A percentile compares a stretch with the other conserved stretches of the same genome.
These are phyloP conservation scores for pig (Sus scrofa) DNA, from an alignment of 2,113 vertebrate species.

Conservation along the genomic window DNA sequence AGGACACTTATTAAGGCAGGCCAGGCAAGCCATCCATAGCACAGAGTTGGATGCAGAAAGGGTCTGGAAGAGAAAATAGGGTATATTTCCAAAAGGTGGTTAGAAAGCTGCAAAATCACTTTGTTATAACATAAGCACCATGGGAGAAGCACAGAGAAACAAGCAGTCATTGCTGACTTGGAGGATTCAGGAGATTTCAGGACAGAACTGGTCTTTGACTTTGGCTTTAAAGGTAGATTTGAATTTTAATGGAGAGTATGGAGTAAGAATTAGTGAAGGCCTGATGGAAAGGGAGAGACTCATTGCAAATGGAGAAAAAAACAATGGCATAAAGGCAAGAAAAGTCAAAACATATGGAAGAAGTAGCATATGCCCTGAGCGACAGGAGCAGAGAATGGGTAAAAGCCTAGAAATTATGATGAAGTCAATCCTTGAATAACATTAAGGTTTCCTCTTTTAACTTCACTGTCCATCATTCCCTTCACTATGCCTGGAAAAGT, in stretches of 20 bases:
- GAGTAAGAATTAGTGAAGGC: background rate
- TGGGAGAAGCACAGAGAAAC: background rate
- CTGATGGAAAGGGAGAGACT: background rate
- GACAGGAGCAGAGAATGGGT: background rate
- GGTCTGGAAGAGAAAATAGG: background rate
- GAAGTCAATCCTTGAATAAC: background rate
- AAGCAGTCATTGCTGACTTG: background rate
- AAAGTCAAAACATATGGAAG: background rate
- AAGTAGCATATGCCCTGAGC: background rate
- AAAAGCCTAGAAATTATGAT: background rate
- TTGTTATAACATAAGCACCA: background rate
- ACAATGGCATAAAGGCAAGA: background rate
- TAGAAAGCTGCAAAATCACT: background rate
- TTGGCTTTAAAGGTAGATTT: background rate
- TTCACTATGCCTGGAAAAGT: background rate
- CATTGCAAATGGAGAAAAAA: background rate
- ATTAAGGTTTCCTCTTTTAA: background rate
- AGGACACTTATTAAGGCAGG: background rate
- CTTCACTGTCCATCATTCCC: background rate
- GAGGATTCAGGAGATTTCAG: background rate
- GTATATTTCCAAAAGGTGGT: background rate
- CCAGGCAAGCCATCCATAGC: background rate
- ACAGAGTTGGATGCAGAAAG: background rate
- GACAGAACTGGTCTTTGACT: background rate
- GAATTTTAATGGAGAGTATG: background rate